Percentiles rank a stretch among this genome's conserved stretches.
Conservation (phyloP, 1,140 invertebrate genomes). For the Brachionus koreanus region DNA sequence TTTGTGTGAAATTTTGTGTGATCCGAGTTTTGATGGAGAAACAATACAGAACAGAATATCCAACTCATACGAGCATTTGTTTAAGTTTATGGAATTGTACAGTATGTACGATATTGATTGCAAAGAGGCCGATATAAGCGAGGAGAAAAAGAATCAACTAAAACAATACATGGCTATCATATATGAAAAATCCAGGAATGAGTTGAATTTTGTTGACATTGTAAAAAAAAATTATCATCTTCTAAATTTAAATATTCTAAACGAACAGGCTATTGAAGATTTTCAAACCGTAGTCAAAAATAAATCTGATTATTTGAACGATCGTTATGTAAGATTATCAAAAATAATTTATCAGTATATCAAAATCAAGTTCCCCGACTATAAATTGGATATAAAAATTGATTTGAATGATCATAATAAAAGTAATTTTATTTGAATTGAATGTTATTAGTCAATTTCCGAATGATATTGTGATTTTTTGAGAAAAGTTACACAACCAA, state of each 20-base stretch:
- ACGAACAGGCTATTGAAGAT: not conserved
- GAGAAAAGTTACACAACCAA: not conserved
- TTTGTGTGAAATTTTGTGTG: not conserved
- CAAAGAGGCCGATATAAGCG: not conserved
- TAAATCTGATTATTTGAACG: not conserved
- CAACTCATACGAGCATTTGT: not conserved
- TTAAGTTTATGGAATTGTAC: not conserved
- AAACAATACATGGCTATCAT: not conserved
- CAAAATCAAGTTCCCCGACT: not conserved
- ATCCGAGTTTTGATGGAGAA: not conserved
- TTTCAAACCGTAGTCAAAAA: not conserved
- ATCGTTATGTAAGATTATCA: not conserved
- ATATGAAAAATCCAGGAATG: not conserved
- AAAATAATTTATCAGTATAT: not conserved
- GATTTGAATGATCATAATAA: not conserved
- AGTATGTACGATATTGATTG: constrained; percentile 22
- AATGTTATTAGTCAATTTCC: not conserved
- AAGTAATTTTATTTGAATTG: not conserved
- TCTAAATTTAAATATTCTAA: constrained; percentile 9
- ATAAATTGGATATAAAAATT: not conserved
- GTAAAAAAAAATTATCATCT: not conserved
- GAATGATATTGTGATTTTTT: not conserved
- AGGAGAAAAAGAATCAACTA: not conserved
- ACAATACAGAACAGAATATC: not conserved
- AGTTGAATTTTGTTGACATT: not conserved